Conservation (phyloP, 2,888 invertebrate genomes). For the Eremobia ochroleuca region DNA sequence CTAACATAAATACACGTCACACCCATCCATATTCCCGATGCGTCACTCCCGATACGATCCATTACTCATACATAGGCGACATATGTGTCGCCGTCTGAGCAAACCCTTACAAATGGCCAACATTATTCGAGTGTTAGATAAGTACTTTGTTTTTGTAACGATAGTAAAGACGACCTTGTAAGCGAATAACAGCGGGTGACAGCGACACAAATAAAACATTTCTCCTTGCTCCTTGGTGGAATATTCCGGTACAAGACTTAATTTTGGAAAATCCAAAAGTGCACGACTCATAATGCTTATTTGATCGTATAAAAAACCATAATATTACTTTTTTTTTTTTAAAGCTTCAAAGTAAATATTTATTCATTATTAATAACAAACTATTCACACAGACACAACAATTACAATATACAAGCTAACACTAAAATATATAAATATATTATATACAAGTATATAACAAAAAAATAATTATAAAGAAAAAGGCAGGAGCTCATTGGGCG, state of each 20-base stretch:
- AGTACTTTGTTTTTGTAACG: slow-evolving; percentile 54
- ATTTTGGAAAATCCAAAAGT: too few species aligned
- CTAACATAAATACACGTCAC: slow-evolving; percentile 45
- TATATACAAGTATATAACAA: too few species aligned
- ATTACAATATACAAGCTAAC: too few species aligned
- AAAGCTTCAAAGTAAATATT: too few species aligned
- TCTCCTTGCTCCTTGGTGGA: neutral
- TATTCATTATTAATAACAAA: too few species aligned
- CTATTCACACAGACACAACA: too few species aligned
- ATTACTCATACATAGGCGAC: slow-evolving; percentile 56
- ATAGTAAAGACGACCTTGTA: slow-evolving; percentile 12
- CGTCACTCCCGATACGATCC: slow-evolving; percentile 46
- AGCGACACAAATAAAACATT: neutral
- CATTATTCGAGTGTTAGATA: slow-evolving; percentile 55
- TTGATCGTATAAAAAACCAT: too few species aligned
- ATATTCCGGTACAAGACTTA: neutral
- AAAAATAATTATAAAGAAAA: too few species aligned
- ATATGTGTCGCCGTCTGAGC: slow-evolving; percentile 47
- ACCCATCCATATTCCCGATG: slow-evolving; percentile 25
- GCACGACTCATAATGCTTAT: too few species aligned
- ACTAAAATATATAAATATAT: too few species aligned
- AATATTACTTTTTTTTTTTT: too few species aligned
- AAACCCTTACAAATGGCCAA: slow-evolving; percentile 51
- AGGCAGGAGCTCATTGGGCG: too few species aligned
- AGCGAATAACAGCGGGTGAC: neutral